Evolutionary conservation across 1,140 invertebrate species (phyloP), one percentile per base, ranked within the genome.

Genomic region (Anadara kagoshimensis): DNA sequence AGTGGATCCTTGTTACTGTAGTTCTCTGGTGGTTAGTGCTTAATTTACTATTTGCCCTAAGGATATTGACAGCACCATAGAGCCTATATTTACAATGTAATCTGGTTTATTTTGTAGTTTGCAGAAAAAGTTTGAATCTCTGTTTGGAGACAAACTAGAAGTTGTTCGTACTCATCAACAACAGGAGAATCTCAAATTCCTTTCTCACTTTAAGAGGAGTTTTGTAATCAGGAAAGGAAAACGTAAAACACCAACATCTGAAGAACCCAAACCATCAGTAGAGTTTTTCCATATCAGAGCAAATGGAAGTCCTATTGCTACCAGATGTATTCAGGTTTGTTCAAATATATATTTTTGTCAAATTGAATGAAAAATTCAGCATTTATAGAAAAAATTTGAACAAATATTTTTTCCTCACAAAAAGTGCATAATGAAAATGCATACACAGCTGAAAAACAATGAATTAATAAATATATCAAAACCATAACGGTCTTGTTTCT

Each of bases 181-280:
- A 88, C 98, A 99, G 90, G 98, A 99, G 90, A 99, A 98, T 90
- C 92, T 98, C 26, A 99, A 99, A 90, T 99, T 99, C 86, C 94
- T 99, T 91, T 95, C 98, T 0, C 98, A 99, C 89, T 99, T 99
- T 89, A 96, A 98, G 85, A 91, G 94, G 66, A 95, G 97, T 86
- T 98, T 99, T 89, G 93, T 99, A 18, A 98, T 99, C 58, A 94
- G 95, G 79, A 93, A 94, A 74, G 98, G 97, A 43, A 97, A 96
- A 87, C 91, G 97, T 66, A 86, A 84, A 67, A 64, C 72, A 1
- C 83, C 80, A 10, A 75, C 75, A 24, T 58, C 75, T 29, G 76
- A 84, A n/a, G 73, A 78, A 36, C 90, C 89, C 51, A 92, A 92
- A 56, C 86, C 90, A 36, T 91, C 92, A 59, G 95, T 98, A 4